A percentile compares a stretch with the other conserved stretches of the same genome.
These are phyloP conservation scores for Melanocharis versteri DNA, from an alignment of 2,113 vertebrate genomes.

Conservation along the genomic window DNA sequence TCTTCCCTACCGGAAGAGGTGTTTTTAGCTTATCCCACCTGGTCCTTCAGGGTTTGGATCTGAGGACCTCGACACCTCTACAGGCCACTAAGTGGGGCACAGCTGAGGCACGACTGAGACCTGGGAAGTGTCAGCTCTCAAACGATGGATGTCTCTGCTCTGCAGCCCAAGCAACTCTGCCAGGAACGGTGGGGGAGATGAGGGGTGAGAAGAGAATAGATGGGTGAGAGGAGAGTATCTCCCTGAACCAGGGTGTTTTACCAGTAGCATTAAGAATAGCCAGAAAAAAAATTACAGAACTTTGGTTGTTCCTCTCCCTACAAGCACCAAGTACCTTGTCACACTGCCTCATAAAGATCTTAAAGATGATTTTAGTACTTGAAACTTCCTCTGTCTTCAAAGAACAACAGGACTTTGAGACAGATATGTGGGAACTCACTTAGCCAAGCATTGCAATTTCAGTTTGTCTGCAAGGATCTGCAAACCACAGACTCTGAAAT, in stretches of 20 bases:
- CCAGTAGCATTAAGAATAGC: not conserved
- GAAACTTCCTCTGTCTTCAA: constrained; percentile 34
- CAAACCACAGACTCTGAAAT: constrained; percentile 60
- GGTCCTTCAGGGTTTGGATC: not conserved
- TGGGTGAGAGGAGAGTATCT: not conserved
- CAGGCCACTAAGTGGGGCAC: not conserved
- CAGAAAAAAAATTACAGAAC: not conserved
- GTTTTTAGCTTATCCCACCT: not conserved
- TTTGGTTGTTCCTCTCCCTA: not conserved
- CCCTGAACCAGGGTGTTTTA: not conserved
- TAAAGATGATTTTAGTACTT: constrained; percentile 33
- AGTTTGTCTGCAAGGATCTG: constrained; percentile 23
- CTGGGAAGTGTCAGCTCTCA: not conserved
- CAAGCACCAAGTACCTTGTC: not conserved
- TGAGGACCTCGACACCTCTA: not conserved
- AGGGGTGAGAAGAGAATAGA: not conserved
- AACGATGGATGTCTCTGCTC: not conserved
- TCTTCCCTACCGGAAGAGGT: not conserved
- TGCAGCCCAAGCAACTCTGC: not conserved
- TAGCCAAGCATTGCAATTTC: constrained; percentile 9
- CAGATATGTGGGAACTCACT: constrained; percentile 41
- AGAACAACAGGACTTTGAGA: constrained; percentile 19
- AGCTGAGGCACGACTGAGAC: not conserved
- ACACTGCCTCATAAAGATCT: not conserved
- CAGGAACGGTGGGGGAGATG: not conserved